A percentile compares a stretch with the other conserved stretches of the same genome.
Evolutionary conservation across 2,113 vertebrate species (phyloP).

Genomic region (Pseudorectes ferrugineus): DNA sequence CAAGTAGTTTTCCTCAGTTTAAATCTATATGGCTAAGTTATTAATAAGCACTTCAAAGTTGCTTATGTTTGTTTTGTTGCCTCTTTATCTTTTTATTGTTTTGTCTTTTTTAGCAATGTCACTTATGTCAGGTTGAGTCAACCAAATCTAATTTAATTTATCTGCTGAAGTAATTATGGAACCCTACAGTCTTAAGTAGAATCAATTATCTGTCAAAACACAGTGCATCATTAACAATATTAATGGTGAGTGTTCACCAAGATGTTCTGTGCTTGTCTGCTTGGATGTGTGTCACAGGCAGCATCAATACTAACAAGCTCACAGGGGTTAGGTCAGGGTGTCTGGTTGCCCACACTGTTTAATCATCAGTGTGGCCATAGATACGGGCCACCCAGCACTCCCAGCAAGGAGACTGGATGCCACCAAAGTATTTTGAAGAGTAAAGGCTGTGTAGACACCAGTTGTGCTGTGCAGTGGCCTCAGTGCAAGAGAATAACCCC

Average conservation of each 20-base stretch:
- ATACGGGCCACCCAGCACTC: not conserved
- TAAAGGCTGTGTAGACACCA: not conserved
- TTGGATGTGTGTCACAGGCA: not conserved
- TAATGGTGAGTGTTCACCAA: not conserved
- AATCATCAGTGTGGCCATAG: not conserved
- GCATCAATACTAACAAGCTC: not conserved
- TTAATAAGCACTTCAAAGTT: not conserved
- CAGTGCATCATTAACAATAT: not conserved
- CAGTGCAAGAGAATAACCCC: not conserved
- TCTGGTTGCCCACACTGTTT: not conserved
- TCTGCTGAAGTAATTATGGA: not conserved
- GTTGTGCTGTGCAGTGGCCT: not conserved
- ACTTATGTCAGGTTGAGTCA: not conserved
- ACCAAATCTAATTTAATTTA: not conserved
- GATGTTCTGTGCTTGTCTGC: not conserved
- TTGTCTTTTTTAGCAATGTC: not conserved
- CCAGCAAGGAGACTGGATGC: not conserved
- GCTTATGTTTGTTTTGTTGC: not conserved
- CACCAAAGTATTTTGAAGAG: not conserved
- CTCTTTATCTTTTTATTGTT: not conserved
- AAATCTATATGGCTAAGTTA: not conserved
- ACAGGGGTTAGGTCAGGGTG: not conserved
- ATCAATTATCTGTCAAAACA: not conserved
- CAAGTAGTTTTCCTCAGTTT: not conserved
- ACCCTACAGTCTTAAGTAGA: not conserved